phyloP scores from a whole-genome alignment of 2,888 invertebrate genomes.

The Cotesia congregata region DNA sequence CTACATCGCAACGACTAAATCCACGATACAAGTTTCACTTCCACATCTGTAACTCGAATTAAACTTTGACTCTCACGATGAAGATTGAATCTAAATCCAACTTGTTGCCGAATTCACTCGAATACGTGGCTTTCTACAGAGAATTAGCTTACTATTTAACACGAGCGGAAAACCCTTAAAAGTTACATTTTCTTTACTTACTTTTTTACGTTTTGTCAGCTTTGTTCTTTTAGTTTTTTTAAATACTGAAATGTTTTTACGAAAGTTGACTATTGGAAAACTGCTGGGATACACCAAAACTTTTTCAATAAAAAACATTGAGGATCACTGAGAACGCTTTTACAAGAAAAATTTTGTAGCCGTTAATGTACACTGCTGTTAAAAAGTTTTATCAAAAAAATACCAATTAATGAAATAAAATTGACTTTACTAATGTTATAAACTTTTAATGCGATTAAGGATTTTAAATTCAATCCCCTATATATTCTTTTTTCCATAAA shows the following conservation, averaged over 20 bases:
- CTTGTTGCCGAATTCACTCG: constrained; percentile 48
- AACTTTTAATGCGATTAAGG: background rate
- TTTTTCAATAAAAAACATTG: background rate
- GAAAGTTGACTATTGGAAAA: background rate
- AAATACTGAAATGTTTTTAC: background rate
- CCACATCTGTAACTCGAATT: constrained; percentile 46
- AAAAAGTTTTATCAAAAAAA: background rate
- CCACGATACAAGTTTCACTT: constrained; percentile 49
- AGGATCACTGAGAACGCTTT: background rate
- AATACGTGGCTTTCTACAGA: constrained; percentile 36
- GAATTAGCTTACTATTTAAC: constrained; percentile 13
- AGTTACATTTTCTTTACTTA: background rate
- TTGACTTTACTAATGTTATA: background rate
- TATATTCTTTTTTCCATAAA: background rate
- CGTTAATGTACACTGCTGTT: background rate
- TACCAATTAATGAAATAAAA: background rate
- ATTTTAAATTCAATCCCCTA: background rate
- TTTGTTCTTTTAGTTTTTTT: background rate
- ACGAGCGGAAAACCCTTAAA: constrained; percentile 21
- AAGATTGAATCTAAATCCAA: constrained; percentile 53
- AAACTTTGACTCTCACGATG: constrained; percentile 51
- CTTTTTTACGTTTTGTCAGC: background rate
- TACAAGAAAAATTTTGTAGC: background rate
- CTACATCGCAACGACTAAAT: constrained; percentile 21
- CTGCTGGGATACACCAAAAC: background rate